phyloP scores from a whole-genome alignment of 2,888 invertebrate genomes.

The Lithophane ornitopus region DNA sequence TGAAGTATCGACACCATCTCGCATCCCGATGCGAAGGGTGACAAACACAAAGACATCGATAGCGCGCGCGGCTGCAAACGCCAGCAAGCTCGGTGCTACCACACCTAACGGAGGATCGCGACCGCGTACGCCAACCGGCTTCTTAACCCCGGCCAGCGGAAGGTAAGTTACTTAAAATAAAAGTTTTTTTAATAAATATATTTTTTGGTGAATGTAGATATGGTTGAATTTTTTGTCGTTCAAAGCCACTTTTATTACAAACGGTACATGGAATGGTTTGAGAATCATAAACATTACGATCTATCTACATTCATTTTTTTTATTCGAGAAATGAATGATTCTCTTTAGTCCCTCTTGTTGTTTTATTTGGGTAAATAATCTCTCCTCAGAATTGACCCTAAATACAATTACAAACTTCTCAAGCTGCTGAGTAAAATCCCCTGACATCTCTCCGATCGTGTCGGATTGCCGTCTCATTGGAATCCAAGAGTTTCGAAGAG shows the following conservation, averaged over 20 bases:
- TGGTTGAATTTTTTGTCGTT: slow-evolving; percentile 6
- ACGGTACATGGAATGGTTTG: slow-evolving; percentile 16
- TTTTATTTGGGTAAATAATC: background rate
- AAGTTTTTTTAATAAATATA: background rate
- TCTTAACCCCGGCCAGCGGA: slow-evolving; percentile 94
- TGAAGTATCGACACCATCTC: slow-evolving; percentile 94
- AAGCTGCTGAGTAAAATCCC: background rate
- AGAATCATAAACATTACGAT: slow-evolving; percentile 17
- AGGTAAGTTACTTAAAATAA: slow-evolving; percentile 89
- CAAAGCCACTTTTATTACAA: slow-evolving; percentile 10
- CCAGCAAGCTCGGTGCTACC: slow-evolving; percentile 90
- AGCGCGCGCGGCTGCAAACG: slow-evolving; percentile 91
- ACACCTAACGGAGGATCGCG: slow-evolving; percentile 92
- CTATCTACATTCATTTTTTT: slow-evolving; percentile 40
- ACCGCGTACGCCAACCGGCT: slow-evolving; percentile 94
- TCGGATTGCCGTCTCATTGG: background rate
- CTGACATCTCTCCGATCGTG: background rate
- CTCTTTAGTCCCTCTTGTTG: background rate
- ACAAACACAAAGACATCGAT: slow-evolving; percentile 90
- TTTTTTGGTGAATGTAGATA: slow-evolving; percentile 42
- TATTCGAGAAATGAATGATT: slow-evolving; percentile 39
- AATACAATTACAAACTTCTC: slow-evolving; percentile 10
- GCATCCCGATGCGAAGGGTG: slow-evolving; percentile 94
- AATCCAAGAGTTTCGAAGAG: background rate
- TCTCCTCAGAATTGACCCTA: background rate